Evolutionary conservation across 2,113 vertebrate species (phyloP).

Genomic region (Dolichallabes microphthalmus): DNA sequence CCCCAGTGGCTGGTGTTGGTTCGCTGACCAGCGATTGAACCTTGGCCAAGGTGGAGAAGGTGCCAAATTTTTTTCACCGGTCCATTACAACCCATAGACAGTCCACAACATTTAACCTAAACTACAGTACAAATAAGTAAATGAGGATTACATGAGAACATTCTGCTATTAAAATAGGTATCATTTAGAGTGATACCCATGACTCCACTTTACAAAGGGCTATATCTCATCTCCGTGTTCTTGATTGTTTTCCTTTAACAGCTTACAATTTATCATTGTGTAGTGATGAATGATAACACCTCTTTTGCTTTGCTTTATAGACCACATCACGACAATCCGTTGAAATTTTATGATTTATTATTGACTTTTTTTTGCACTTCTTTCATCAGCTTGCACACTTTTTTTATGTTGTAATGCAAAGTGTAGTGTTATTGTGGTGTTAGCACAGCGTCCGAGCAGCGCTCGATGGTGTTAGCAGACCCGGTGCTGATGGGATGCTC

Average conservation of each 20-base stretch:
- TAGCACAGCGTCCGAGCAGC: not conserved
- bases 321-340: not conserved
- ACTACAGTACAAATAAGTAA: not conserved
- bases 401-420: not conserved
- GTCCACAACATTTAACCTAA: not conserved
- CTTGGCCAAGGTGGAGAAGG: too few species aligned
- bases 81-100: too few species aligned
- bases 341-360: not conserved
- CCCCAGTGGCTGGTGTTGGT: too few species aligned
- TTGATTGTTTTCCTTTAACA: not conserved
- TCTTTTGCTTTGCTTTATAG: not conserved
- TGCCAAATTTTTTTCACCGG: too few species aligned
- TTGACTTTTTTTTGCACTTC: not conserved
- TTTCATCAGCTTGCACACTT: not conserved
- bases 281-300: not conserved
- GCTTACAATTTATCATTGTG: not conserved
- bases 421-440: not conserved
- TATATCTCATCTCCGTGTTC: not conserved
- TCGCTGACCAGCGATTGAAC: too few species aligned
- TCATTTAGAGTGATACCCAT: not conserved
- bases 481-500: constrained; percentile 40
- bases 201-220: not conserved
- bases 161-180: not conserved
- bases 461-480: not conserved
- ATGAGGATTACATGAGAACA: not conserved